Base-by-base conservation (phyloP, 1,140 invertebrate species). In the Schlechtendalia chinensis region DNA sequence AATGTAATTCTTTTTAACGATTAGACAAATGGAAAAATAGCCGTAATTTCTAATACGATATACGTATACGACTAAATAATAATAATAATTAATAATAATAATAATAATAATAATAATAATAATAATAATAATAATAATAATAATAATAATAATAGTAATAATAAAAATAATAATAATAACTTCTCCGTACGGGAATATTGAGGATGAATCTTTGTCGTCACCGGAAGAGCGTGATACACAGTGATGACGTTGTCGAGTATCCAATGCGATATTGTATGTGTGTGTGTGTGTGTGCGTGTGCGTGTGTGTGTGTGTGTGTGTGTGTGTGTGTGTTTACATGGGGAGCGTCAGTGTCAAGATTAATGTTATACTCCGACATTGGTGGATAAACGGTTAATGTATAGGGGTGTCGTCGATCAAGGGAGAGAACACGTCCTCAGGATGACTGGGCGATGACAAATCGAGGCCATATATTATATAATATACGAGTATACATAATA, bases 401-500 rank as follows among this genome's bases (percentile, higher is more conserved):
- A 56, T 56, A 56, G 32, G 65, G 65, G 65, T 67, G 65, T 67
- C 65, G 65, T 45, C 39, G 1, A n/a, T 14, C n/a, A 39, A 22
- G 39, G 8, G 45, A 50, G 22, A 24, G 22, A 17, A 50, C 11
- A 69, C 14, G 32, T 22, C 32, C 12, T 32, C 45, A 39, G 17
- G 22, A 69, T 69, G 67, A 69, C 67, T 69, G 24, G 67, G 67
- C 22, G 67, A 69, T 69, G 67, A 69, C 67, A 69, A 69, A 69
- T 69, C 67, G 45, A 50, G 45, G 45, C 5, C 11, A 50, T 50
- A 50, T 12, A 50, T 50, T 50, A 14, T 50, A 50, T 12, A 12
- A 50, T 50, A 14, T 50, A 50, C 47, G 47, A 50, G 47, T 39
- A 39, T 39, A 39, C 8, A 39, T 39, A 39, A 39, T 39, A 39